These are phyloP conservation scores for Cryptoblepharus egeriae DNA, from an alignment of 2,797 vertebrate species.

Conservation along the genomic window DNA sequence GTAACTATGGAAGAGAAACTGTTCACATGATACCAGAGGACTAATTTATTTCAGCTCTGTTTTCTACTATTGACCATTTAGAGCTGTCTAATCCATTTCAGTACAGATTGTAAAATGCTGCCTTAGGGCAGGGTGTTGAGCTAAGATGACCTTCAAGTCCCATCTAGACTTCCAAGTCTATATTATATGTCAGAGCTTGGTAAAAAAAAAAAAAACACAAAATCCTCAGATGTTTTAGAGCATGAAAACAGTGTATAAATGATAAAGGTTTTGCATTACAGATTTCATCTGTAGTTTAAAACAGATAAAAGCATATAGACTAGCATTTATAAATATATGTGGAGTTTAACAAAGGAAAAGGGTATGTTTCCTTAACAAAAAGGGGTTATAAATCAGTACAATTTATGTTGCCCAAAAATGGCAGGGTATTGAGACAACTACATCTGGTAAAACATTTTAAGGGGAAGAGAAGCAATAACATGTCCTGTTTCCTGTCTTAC, in stretches of 20 bases:
- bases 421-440: not conserved
- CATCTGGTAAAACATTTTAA: not conserved
- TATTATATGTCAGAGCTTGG: not conserved
- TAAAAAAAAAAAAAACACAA: not conserved
- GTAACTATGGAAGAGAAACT: not conserved
- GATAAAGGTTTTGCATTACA: not conserved
- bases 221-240: not conserved
- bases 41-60: slow-evolving; percentile 14
- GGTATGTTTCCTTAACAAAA: not conserved
- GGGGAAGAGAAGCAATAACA: not conserved
- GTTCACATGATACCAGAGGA: not conserved
- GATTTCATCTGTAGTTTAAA: not conserved
- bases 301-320: not conserved
- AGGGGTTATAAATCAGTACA: not conserved
- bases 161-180: slow-evolving; percentile 3
- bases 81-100: slow-evolving; percentile 25
- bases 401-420: not conserved
- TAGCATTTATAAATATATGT: not conserved
- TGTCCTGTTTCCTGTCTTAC: not conserved
- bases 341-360: not conserved
- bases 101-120: slow-evolving; percentile 1
- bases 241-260: not conserved
- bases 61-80: not conserved
- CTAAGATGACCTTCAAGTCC: slow-evolving; percentile 19
- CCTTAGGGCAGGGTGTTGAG: not conserved